Percentiles rank a stretch among this genome's conserved stretches.
Evolutionary conservation across 2,797 vertebrate species (phyloP).

Genomic region (Perdix hodgsoniae): DNA sequence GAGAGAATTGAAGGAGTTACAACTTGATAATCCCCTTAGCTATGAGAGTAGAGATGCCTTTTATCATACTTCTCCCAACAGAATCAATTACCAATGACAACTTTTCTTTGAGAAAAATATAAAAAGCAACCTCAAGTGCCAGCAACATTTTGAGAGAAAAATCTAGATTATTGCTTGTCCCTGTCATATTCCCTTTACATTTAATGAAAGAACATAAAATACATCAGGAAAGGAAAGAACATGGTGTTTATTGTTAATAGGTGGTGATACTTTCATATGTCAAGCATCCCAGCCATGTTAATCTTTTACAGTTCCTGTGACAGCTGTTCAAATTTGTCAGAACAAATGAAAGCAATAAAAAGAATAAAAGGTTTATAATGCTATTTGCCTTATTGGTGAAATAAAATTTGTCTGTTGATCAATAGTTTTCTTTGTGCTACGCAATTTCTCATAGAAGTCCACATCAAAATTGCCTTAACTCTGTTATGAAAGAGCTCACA

Average conservation of each 20-base stretch:
- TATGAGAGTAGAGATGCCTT: background rate
- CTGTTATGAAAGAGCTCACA: background rate
- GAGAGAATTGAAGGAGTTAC: slow-evolving; percentile 6
- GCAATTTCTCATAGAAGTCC: background rate
- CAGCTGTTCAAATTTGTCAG: slow-evolving; percentile 11
- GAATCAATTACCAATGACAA: slow-evolving; percentile 53
- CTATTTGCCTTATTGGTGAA: background rate
- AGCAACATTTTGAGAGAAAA: slow-evolving; percentile 6
- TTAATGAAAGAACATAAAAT: slow-evolving; percentile 52
- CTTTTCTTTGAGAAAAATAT: slow-evolving; percentile 32
- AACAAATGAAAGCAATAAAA: background rate
- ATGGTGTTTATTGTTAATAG: slow-evolving; percentile 44
- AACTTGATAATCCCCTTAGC: slow-evolving; percentile 1
- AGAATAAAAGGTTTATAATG: background rate
- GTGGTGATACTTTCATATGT: slow-evolving; percentile 32
- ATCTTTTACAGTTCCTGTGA: slow-evolving; percentile 10
- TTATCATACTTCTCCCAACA: slow-evolving; percentile 10
- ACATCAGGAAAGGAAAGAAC: slow-evolving; percentile 18
- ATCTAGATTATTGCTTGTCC: background rate
- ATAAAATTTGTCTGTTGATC: background rate
- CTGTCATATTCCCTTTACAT: slow-evolving; percentile 32
- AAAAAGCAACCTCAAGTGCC: slow-evolving; percentile 11
- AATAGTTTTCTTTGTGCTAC: background rate
- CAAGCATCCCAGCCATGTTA: slow-evolving; percentile 14
- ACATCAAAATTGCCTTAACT: background rate